Base-by-base conservation (phyloP, 2,888 invertebrate genomes). In the Orthosia cruda region DNA sequence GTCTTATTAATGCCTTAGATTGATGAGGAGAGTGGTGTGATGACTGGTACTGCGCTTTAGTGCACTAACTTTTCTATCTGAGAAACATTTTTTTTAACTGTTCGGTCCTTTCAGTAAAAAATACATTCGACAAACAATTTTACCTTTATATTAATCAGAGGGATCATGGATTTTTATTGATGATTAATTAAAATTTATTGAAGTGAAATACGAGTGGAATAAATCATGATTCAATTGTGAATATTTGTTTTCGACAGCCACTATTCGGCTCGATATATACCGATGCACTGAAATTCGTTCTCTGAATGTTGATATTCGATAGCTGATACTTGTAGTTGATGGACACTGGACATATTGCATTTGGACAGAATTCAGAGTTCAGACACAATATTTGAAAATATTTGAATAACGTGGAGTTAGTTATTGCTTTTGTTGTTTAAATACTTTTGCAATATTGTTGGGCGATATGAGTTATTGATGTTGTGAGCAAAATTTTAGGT, bases 201-300 rank as follows among this genome's bases (percentile, higher is more conserved):
- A 32, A 26, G 12, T 58, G 5, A 32, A 20, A 49, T 1, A 3
- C 11, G 23, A 63, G 45, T 16, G n/a, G 26, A 63, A 54, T 62
- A 57, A 32, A 62, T 61, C 16, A 52, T 47, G n/a, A 49, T 64
- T 45, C 52, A n/a, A 50, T 57, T 47, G 23, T n/a, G n/a, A 13
- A 50, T 47, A 16, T 40, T 32, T 80, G 78, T 80, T 55, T 55
- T 55, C 68, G 74, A 80, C 64, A 64, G 67, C 18, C n/a, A 16
- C 52, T 67, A 63, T 67, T 67, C 67, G 47, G 40, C 5, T 9
- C 68, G 18, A 71, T 63, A 64, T 52, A 40, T 49, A 4, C 11
- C 26, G 20, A 45, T 58, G 63, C 74, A 59, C 18, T 49, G 16
- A 63, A 20, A 58, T 52, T 59, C 58, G 13, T 5, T 58, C 26